A percentile compares a stretch with the other conserved stretches of the same genome.
These are phyloP conservation scores for Cinclus mexicanus DNA, from an alignment of 2,113 vertebrate genomes.

Conservation along the genomic window DNA sequence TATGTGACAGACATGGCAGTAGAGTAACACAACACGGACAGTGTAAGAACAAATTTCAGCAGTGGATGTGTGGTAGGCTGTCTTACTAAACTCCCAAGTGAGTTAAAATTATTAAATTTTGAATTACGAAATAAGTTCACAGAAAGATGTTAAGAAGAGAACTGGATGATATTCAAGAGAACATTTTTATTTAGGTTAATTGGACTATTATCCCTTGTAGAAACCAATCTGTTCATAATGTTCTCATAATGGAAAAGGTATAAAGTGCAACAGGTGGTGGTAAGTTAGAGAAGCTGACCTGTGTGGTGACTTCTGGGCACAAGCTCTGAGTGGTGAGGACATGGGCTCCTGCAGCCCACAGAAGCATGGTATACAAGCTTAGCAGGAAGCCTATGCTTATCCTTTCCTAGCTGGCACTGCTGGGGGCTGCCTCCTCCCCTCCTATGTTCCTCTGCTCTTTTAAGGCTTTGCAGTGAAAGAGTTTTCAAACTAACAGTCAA, in stretches of 20 bases:
- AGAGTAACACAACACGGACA: not conserved
- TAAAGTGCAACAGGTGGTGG: not conserved
- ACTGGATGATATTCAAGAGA: not conserved
- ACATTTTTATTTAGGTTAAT: not conserved
- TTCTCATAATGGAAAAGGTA: not conserved
- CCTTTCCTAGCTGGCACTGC: not conserved
- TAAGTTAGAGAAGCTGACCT: not conserved
- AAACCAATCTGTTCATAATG: not conserved
- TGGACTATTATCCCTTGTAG: not conserved
- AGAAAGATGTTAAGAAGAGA: not conserved
- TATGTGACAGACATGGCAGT: not conserved
- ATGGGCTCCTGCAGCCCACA: not conserved
- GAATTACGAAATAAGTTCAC: not conserved
- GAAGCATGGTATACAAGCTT: not conserved
- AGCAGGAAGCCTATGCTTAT: not conserved
- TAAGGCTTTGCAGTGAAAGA: not conserved
- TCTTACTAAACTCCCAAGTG: not conserved
- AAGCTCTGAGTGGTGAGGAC: too few relatives aligned
- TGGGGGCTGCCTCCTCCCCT: not conserved
- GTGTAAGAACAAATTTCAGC: not conserved
- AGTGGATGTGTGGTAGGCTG: not conserved
- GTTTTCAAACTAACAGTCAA: not conserved
- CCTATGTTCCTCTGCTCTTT: rapidly evolving
- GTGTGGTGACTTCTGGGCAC: too few relatives aligned
- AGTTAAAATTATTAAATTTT: not conserved